Evolutionary conservation across 1,140 invertebrate species (phyloP), one percentile per base, ranked within the genome.

Genomic region (Zaprionus nigranus): DNA sequence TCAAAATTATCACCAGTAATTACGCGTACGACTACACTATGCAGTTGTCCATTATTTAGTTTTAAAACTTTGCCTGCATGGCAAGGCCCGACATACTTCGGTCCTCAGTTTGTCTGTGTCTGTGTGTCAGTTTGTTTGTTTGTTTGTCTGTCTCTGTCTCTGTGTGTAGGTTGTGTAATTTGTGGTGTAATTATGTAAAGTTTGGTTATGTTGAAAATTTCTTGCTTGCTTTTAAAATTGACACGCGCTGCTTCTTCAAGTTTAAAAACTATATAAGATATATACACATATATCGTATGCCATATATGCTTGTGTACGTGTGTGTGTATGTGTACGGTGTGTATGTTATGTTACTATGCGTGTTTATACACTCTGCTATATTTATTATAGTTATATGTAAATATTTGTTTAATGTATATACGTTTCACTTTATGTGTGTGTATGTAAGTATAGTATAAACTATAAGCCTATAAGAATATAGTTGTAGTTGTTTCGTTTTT

Each of bases 391-490:
- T 82, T 81, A 75, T 73, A 79, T 78, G 59, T 80, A 80, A 69
- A 80, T 78, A 78, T 80, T 61, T 77, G 40, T 75, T 60, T 54
- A 63, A 61, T 68, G 65, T 75, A 69, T 69, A 49, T 73, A 63
- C 57, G 65, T 60, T 38, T 75, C 83, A 71, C 78, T 75, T 75
- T 84, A 75, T 84, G 70, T 86, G 74, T 86, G 74, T 82, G 70
- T 87, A 79, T 77, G 81, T 86, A 79, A 78, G 84, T 87, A 88
- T 88, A 78, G 84, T 87, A 88, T 88, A 88, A 88, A 88, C 78
- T 88, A 88, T 88, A 90, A 90, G 84, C 84, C 84, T 88, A 91
- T 87, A 92, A 87, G 71, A 91, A 91, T 85, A 91, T 90, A 90
- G 84, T 83, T 90, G 76, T 90, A 91, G 84, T 77, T 78, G 40